Percentiles rank a stretch among this genome's conserved stretches.
phyloP scores from a whole-genome alignment of 2,113 vertebrate genomes.

The Cairina moschata region DNA sequence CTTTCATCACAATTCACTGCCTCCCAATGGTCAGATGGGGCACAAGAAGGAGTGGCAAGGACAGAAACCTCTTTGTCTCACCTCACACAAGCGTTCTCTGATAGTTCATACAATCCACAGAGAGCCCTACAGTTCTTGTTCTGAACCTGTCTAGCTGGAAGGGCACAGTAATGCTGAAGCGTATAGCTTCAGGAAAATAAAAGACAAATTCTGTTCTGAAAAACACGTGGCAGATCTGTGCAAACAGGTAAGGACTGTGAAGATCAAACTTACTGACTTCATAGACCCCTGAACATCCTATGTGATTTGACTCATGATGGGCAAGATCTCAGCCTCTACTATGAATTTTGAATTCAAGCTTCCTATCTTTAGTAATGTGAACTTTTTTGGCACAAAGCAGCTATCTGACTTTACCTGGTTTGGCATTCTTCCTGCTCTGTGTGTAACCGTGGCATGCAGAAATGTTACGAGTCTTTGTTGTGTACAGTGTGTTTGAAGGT shows the following conservation, averaged over 20 bases:
- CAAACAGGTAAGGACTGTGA: neutral
- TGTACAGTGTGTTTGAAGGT: conserved; percentile 17
- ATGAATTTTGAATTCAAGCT: conserved; percentile 10
- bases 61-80: conserved; percentile 46
- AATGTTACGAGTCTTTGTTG: neutral
- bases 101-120: neutral
- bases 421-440: conserved; percentile 16
- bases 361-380: conserved; percentile 38
- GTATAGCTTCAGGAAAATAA: neutral
- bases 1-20: neutral
- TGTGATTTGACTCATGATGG: neutral
- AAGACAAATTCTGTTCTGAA: neutral
- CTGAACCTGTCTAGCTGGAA: neutral
- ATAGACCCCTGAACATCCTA: neutral
- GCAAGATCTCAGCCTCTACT: neutral
- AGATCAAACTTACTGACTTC: neutral
- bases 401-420: conserved; percentile 58
- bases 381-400: conserved; percentile 13
- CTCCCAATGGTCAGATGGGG: neutral
- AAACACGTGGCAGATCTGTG: neutral
- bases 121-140: neutral
- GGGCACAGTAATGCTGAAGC: neutral
- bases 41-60: neutral
- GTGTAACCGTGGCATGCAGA: neutral
- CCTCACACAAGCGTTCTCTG: neutral